These are phyloP conservation scores for Embidobia sp. DNA, from an alignment of 2,888 invertebrate species.

Conservation along the genomic window DNA sequence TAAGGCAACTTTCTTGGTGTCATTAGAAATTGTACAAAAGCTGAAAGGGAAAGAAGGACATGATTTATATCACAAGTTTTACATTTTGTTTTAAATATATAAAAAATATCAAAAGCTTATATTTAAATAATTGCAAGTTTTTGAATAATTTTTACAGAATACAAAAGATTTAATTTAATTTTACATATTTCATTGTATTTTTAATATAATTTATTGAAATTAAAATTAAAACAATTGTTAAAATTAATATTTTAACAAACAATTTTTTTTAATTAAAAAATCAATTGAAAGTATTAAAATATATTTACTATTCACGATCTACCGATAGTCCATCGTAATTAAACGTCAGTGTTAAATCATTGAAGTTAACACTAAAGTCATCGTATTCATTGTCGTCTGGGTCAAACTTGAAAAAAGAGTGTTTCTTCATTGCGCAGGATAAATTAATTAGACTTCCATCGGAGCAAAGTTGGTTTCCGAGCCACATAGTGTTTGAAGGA, in stretches of 20 bases:
- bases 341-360: background rate
- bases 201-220: too few species aligned
- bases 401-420: background rate
- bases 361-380: background rate
- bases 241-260: too few species aligned
- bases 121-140: too few species aligned
- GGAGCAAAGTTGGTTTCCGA: background rate
- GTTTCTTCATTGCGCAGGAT: background rate
- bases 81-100: too few species aligned
- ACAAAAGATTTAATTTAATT: too few species aligned
- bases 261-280: too few species aligned
- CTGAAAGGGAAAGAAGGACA: conserved; percentile 13
- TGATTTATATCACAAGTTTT: too few species aligned
- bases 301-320: background rate
- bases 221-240: too few species aligned
- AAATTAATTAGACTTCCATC: conserved; percentile 7
- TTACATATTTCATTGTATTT: too few species aligned
- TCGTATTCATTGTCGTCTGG: background rate
- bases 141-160: too few species aligned
- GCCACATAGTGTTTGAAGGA: background rate
- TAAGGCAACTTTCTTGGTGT: background rate
- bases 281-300: background rate
- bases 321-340: background rate
- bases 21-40: conserved; percentile 19
- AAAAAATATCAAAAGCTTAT: too few species aligned